Conservation (phyloP, 2,113 vertebrate genomes). For the Lichenostomus cassidix region DNA sequence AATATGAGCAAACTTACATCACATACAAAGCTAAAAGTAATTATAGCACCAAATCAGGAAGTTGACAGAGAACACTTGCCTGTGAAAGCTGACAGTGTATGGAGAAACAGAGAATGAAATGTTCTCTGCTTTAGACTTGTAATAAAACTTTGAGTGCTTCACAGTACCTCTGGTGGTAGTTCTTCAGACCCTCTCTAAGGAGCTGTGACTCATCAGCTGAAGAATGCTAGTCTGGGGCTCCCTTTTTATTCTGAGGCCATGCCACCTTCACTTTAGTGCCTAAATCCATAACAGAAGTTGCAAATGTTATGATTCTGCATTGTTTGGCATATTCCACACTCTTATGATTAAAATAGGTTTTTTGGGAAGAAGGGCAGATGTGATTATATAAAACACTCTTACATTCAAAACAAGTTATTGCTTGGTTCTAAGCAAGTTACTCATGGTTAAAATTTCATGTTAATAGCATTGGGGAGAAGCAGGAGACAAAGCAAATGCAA, state of each 20-base stretch:
- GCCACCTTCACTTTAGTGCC: background rate
- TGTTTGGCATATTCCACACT: background rate
- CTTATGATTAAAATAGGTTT: background rate
- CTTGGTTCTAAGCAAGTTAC: background rate
- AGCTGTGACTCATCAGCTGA: background rate
- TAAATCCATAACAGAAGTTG: background rate
- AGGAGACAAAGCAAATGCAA: background rate
- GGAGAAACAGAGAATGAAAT: background rate
- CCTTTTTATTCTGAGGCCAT: background rate
- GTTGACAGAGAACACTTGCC: background rate
- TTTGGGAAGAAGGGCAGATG: background rate
- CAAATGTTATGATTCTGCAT: background rate
- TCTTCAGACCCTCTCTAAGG: background rate
- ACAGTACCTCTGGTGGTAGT: background rate
- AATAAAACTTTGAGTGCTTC: constrained; percentile 19
- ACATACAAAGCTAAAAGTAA: background rate
- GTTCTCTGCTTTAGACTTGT: background rate
- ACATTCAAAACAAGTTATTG: background rate
- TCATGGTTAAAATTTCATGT: background rate
- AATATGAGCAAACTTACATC: background rate
- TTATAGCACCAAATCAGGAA: background rate
- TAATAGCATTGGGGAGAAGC: background rate
- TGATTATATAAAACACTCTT: background rate
- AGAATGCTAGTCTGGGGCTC: background rate
- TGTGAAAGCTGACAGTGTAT: background rate